phyloP scores from a whole-genome alignment of 1,140 invertebrate genomes.

The honey bee (Apis mellifera) region Amel_HAv3.1 CM009931.2:17693501-17694000 shows the following conservation, averaged over 20 bases:
- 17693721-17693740: neutral
- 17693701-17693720: neutral
- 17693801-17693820: conserved; percentile 66
- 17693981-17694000: conserved; percentile 88
- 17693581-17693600: conserved; percentile 88
- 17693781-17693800: neutral
- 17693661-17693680: conserved; percentile 75
- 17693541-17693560: conserved; percentile 83
- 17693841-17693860: conserved; percentile 88
- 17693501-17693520: conserved; percentile 97
- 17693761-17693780: neutral
- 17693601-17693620: conserved; percentile 93
- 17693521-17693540: conserved; percentile 90
- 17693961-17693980: conserved; percentile 86
- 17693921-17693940: conserved; percentile 85
- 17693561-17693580: conserved; percentile 77
- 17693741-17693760: neutral
- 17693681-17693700: conserved; percentile 70
- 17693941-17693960: conserved; percentile 80
- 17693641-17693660: conserved; percentile 86
- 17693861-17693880: conserved; percentile 87
- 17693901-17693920: conserved; percentile 87
- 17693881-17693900: conserved; percentile 86
- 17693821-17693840: conserved; percentile 86
- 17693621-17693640: conserved; percentile 93